Percentiles rank a stretch among this genome's conserved stretches.
Evolutionary conservation across 2,113 vertebrate genomes (phyloP).

Genomic region (Callocephalon fimbriatum): DNA sequence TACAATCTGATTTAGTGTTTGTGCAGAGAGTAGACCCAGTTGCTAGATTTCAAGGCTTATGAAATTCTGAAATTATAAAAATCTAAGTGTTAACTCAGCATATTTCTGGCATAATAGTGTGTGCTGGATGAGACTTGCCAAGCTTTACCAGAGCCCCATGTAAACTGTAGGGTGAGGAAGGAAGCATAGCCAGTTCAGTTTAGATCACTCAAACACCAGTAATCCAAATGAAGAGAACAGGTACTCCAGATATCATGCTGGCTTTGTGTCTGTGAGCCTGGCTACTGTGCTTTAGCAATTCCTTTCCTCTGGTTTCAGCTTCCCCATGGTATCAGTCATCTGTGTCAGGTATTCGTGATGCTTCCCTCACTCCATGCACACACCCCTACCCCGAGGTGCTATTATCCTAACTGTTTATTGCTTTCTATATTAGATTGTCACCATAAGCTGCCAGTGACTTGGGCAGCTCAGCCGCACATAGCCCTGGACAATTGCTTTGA

Average conservation of each 20-base stretch:
- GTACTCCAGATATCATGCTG: fast-evolving
- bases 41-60: background rate
- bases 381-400: background rate
- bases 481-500: slow-evolving; percentile 41
- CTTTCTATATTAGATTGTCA: background rate
- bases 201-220: background rate
- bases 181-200: background rate
- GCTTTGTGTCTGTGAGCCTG: background rate
- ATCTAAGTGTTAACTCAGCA: background rate
- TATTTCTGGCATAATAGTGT: background rate
- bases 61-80: background rate
- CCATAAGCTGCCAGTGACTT: background rate
- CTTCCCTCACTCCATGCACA: fast-evolving
- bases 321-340: background rate
- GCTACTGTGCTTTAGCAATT: background rate
- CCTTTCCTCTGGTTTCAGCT: background rate
- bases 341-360: background rate
- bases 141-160: background rate
- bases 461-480: background rate
- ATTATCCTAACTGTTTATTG: background rate
- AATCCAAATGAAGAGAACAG: background rate
- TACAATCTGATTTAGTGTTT: background rate
- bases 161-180: background rate
- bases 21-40: background rate
- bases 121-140: background rate